Evolutionary conservation across 2,113 vertebrate genomes (phyloP), one percentile per base, ranked within the genome.

Genomic region (Sula dactylatra): DNA sequence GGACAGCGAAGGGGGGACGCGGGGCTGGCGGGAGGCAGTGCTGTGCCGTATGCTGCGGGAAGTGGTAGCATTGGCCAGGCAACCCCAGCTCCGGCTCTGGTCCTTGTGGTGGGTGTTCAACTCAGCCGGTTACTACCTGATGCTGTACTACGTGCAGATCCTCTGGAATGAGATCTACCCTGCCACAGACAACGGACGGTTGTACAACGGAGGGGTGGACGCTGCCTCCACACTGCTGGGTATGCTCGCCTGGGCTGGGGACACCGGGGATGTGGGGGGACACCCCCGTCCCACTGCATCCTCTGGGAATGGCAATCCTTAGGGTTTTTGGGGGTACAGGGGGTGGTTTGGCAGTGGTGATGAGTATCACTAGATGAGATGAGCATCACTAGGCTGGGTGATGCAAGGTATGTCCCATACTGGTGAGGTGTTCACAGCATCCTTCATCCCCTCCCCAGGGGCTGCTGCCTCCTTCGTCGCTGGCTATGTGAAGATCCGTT

Each of bases 61-160:
- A 97, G 74, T 99, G 64, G 93, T 84, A 44, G 59, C 52, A 0
- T 81, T 98, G 31, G 55, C 96, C 38, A 92, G 8, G 85, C 97
- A 92, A 56, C 99, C 99, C 4, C 99, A 96, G 94, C 98, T 99
- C 59, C 98, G 98, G 44, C 98, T 99, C 66, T 99, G 99, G 99
- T 99, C 97, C 61, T 87, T 99, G 73, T 99, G 99, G 99, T 99
- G 99, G 99, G 32, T 99, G 79, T 99, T 99, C 95, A 99, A 98
- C 98, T 99, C 99, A 0, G 98, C 99, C 0, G 99, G 99, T 38
- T 99, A 99, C 97, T 99, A 99, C 97, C 96, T 99, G 97, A 95
- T 99, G 76, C 88, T 99, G 50, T 99, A 99, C 97, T 99, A 99
- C 1, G 98, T 99, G 27, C 99, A 99, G 88, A 98, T 99, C 94